Conservation (phyloP, 2,113 vertebrate species). For the Reinhardtius hippoglossoides region DNA sequence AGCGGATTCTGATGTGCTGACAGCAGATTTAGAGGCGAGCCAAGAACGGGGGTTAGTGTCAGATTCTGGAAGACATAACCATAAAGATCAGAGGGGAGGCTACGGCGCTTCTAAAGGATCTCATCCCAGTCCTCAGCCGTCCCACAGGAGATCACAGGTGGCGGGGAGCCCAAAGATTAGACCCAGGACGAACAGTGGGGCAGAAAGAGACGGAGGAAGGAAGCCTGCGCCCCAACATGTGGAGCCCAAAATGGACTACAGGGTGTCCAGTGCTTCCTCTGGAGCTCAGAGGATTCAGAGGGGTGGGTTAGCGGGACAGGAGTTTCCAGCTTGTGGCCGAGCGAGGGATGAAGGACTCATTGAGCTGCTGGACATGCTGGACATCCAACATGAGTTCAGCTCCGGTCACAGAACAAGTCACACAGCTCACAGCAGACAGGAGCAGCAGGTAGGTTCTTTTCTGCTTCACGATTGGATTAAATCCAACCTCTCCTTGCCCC, state of each 20-base stretch:
- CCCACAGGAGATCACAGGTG: slow-evolving; percentile 66
- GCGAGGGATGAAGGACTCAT: slow-evolving; percentile 78
- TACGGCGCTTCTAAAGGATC: slow-evolving; percentile 56
- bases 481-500: background rate
- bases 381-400: slow-evolving; percentile 84
- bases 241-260: slow-evolving; percentile 88
- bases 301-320: slow-evolving; percentile 46
- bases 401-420: slow-evolving; percentile 71
- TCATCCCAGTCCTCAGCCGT: slow-evolving; percentile 53
- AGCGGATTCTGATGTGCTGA: slow-evolving; percentile 78
- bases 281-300: slow-evolving; percentile 65
- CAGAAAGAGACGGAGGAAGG: slow-evolving; percentile 74
- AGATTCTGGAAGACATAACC: slow-evolving; percentile 60
- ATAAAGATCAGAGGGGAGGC: slow-evolving; percentile 65
- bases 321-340: slow-evolving; percentile 33
- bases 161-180: slow-evolving; percentile 67
- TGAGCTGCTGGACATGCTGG: slow-evolving; percentile 86
- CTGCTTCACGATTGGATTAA: background rate
- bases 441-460: slow-evolving; percentile 70
- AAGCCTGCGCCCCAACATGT: slow-evolving; percentile 83
- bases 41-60: slow-evolving; percentile 60
- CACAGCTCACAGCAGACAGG: slow-evolving; percentile 56
- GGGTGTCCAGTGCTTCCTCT: slow-evolving; percentile 82
- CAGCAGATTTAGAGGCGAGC: slow-evolving; percentile 66
- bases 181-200: slow-evolving; percentile 63